Evolutionary conservation across 2,113 vertebrate species (phyloP).

Genomic region (Brachypodius melanocephalos): DNA sequence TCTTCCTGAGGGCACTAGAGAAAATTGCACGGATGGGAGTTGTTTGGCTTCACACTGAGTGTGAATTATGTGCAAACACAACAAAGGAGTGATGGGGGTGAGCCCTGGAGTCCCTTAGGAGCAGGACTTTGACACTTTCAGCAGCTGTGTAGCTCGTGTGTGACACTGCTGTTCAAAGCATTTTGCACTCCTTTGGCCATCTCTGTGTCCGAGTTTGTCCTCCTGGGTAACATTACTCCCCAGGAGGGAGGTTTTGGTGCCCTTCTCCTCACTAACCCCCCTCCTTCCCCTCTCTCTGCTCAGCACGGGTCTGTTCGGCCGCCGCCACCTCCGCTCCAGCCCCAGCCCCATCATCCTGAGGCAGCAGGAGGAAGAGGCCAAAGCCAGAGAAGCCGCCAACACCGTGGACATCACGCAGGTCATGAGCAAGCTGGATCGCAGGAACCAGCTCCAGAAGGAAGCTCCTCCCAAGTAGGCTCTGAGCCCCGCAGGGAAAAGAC

Average conservation of each 20-base stretch:
- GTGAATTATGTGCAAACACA: neutral
- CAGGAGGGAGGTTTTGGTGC: neutral
- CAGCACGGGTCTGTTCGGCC: slow-evolving; percentile 79
- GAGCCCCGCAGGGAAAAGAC: slow-evolving; percentile 35
- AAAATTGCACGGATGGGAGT: neutral
- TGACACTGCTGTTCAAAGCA: neutral
- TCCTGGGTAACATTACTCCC: neutral
- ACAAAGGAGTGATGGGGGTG: neutral
- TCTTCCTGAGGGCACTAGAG: neutral
- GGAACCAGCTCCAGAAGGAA: slow-evolving; percentile 78
- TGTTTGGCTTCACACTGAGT: neutral
- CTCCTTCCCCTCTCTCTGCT: neutral
- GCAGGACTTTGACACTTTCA: rapidly evolving
- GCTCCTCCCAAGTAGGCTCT: slow-evolving; percentile 63
- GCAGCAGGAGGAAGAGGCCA: slow-evolving; percentile 88
- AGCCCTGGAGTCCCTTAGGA: neutral
- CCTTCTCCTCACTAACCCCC: neutral
- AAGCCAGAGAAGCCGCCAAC: slow-evolving; percentile 82
- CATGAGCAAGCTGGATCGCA: slow-evolving; percentile 96
- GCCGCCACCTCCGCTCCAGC: slow-evolving; percentile 86
- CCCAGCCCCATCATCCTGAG: slow-evolving; percentile 90
- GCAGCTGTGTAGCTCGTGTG: neutral
- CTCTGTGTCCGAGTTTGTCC: neutral
- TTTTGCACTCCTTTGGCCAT: neutral
- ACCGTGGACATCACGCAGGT: slow-evolving; percentile 98